Percentiles rank a stretch among this genome's conserved stretches.
phyloP scores from a whole-genome alignment of 23 tunicate species.

The Styela clava region DNA sequence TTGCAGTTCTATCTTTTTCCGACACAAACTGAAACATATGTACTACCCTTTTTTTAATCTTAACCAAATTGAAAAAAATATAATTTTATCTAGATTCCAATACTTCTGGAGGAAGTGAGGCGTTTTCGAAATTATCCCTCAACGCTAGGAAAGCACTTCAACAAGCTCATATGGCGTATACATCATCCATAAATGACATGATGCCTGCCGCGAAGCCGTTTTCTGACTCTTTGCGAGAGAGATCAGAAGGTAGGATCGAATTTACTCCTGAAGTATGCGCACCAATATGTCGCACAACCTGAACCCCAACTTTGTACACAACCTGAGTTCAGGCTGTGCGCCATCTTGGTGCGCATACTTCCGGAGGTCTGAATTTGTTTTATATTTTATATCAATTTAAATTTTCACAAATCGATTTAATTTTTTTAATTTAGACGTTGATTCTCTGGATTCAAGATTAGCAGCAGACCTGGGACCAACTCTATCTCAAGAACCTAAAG shows the following conservation, averaged over 20 bases:
- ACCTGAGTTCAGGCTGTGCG: no score
- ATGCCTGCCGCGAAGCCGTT: slow-evolving; percentile 13
- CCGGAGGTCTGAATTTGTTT: no score
- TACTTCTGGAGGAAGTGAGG: neutral
- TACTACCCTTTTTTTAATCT: no score
- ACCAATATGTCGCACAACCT: no score
- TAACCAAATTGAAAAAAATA: no score
- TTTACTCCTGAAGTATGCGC: no score
- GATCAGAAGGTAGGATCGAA: neutral
- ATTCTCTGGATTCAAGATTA: neutral
- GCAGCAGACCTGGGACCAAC: neutral
- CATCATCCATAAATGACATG: slow-evolving; percentile 11
- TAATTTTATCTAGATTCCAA: neutral
- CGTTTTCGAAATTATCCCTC: slow-evolving; percentile 9
- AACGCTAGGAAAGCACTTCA: slow-evolving; percentile 22
- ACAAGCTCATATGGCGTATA: slow-evolving; percentile 22
- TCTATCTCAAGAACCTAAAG: neutral
- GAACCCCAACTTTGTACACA: no score
- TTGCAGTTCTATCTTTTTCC: no score
- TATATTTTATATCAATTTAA: no score
- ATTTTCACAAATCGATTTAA: no score
- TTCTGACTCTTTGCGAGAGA: neutral
- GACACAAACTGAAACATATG: no score
- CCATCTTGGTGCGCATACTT: no score
- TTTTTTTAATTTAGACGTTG: neutral